Base-by-base conservation (phyloP, 2,113 vertebrate genomes). In the Callochromis pleurospilus region DNA sequence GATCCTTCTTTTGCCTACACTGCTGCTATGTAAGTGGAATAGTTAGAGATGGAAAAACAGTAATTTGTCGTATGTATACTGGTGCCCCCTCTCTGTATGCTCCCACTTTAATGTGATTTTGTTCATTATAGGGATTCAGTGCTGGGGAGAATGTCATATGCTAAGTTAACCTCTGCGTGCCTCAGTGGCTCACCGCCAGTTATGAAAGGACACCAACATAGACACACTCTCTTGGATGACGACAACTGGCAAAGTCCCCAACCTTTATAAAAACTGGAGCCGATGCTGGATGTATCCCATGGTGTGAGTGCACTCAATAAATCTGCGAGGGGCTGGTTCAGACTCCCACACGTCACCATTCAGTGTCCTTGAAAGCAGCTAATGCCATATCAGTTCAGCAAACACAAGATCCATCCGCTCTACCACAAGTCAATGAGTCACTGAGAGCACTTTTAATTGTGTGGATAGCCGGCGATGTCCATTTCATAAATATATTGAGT, bases 81-180 rank as follows among this genome's bases (percentile, higher is more conserved):
- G 58, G n/a, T 55, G 80, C 85, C 80, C 80, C 89, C 79, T 88
- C 83, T 29, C 79, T 51, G 84, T 47, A 29, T 0, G 24, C 88
- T 91, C 86, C 86, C 77, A 79, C 88, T 89, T 93, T 88, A 91
- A 80, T 86, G 29, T 83, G 89, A 94, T 92, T 94, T 92, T 88
- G 56, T 93, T 92, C 83, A 86, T 92, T 82, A 83, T 60, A 81
- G 84, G 88, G 82, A 87, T 89, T 90, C n/a, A 8, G 49, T 21
- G 87, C 90, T 77, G 83, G 60, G 60, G 89, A 93, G 92, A 95
- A 95, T 91, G 94, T 95, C 92, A 94, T 93, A 95, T 96, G 94
- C 92, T 93, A 94, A 95, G 93, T 93, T 94, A 94, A 95, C 95
- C 95, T 95, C 93, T 91, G 91, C 87, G 85, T 83, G 91, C 82